Base-by-base conservation (phyloP, 2,797 vertebrate genomes). In the Hydrolagus colliei region DNA sequence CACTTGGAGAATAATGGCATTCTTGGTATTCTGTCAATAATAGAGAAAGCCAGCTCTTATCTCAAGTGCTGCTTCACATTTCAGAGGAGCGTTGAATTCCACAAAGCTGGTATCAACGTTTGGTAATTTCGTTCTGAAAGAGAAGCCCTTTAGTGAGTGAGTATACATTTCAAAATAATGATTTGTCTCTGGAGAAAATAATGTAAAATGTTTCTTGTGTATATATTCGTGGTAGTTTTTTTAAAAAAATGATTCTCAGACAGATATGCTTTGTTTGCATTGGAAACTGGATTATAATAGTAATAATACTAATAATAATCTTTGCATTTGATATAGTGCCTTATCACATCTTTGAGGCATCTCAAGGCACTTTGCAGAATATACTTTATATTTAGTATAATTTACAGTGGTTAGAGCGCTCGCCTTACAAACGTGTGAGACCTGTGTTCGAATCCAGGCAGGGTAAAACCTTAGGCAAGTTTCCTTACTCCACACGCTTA, bases 21-120 rank as follows among this genome's bases (percentile, higher is more conserved):
- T 89, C 86, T 87, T 88, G 89, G 88, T 88, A 88, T 84, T 89
- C 86, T 88, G 89, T 89, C 88, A 89, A 89, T 89, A 91, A 94
- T 90, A 90, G 88, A 94, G 93, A 94, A 96, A 95, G 85, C 88
- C 92, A 92, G 91, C 93, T 89, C 92, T 95, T 91, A 93, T 93
- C 93, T 96, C 92, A 92, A 95, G 94, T 92, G 93, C 92, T 91
- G 88, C 93, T 94, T 92, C 92, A 93, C 90, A 89, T 91, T 92
- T 92, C 89, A 87, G 89, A 95, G 91, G 92, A 94, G 93, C 90
- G 92, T 91, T 89, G 92, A 90, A 92, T 93, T 95, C 93, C 90
- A 94, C 93, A 92, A 92, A 93, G 91, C 90, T 89, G 89, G 89
- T 89, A 90, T 91, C 92, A 93, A 91, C 91, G 92, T 93, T 94